Evolutionary conservation across 2,113 vertebrate genomes (phyloP).

Genomic region (Plestiodon gilberti): DNA sequence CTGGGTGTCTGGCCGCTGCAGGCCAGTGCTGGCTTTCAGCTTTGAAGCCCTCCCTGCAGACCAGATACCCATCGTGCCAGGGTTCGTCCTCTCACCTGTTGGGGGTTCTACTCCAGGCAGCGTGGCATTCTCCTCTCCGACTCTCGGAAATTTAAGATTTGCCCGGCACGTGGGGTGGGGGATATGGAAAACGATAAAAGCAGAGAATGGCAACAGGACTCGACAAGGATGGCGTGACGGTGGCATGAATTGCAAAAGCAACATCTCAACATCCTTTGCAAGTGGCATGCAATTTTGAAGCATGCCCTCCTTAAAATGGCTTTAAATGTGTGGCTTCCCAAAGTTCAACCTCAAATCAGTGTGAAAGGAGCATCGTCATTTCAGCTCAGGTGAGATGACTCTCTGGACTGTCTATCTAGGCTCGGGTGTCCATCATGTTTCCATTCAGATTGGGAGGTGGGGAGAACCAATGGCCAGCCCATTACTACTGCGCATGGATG

Average conservation of each 20-base stretch:
- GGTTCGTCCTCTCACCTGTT: conserved; percentile 24
- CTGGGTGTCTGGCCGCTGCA: conserved; percentile 15
- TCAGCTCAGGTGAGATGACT: too few species aligned
- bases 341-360: too few species aligned
- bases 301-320: background rate
- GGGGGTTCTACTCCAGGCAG: background rate
- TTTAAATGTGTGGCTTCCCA: too few species aligned
- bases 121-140: background rate
- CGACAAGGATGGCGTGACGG: background rate
- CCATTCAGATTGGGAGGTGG: too few species aligned
- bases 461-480: too few species aligned
- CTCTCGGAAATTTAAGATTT: accelerated
- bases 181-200: background rate
- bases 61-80: conserved; percentile 23
- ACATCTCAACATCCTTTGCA: background rate
- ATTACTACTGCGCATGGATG: too few species aligned
- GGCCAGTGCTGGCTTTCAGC: conserved; percentile 37
- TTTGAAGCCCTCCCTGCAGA: conserved; percentile 54
- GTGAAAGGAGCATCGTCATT: too few species aligned
- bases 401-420: too few species aligned
- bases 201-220: background rate
- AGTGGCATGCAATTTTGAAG: background rate
- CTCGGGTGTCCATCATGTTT: too few species aligned
- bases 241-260: background rate
- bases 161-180: background rate